Conservation (phyloP, 2,888 invertebrate species). For the Onchidella celtica region DNA sequence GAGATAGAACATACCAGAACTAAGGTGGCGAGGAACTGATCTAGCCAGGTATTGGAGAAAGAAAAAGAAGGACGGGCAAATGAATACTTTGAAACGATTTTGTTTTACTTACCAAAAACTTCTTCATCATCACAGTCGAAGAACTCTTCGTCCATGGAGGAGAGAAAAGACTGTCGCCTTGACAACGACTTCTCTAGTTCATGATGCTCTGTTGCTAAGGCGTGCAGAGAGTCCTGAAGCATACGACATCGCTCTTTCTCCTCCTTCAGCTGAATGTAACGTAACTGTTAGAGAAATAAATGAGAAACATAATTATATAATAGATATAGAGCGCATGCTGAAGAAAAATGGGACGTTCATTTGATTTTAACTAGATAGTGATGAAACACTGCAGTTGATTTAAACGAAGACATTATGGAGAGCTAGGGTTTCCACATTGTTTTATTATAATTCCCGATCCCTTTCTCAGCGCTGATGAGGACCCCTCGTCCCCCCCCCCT, state of each 20-base stretch:
- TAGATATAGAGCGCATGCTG: no score
- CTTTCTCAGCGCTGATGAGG: no score
- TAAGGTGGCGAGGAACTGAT: no score
- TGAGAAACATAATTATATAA: background rate
- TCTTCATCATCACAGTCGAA: conserved; percentile 73
- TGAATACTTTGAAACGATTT: background rate
- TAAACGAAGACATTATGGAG: no score
- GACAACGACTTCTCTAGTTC: conserved; percentile 85
- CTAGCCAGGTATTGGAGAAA: background rate
- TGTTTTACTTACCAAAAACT: conserved; percentile 39
- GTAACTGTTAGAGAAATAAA: conserved; percentile 70
- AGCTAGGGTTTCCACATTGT: no score
- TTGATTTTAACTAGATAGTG: background rate
- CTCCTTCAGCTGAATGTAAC: conserved; percentile 80
- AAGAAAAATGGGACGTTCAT: no score
- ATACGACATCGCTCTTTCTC: conserved; percentile 85
- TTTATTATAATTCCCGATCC: no score
- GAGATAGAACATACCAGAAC: no score
- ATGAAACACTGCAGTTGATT: no score
- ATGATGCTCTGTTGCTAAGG: conserved; percentile 86
- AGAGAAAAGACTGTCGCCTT: conserved; percentile 82
- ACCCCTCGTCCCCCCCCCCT: no score
- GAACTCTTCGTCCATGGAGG: conserved; percentile 70
- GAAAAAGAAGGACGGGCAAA: background rate
- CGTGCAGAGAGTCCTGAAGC: conserved; percentile 85